Base-by-base conservation (phyloP, 2,113 vertebrate genomes). In the Pyxicephalus adspersus region DNA sequence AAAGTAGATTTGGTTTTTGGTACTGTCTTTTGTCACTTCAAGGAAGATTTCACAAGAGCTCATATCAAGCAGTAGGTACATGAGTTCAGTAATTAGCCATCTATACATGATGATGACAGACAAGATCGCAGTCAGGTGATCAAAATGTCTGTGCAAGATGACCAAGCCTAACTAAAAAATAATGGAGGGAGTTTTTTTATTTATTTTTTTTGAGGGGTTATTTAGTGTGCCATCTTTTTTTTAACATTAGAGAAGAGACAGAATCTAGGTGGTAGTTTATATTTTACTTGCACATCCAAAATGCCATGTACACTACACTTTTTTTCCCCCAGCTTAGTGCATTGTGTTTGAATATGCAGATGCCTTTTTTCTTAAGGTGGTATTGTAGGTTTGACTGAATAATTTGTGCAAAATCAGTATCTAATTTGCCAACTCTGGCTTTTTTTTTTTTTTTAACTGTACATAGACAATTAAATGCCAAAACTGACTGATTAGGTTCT, bases 231-330 rank as follows among this genome's bases (percentile, higher is more conserved):
- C 91, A 92, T 93, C 88, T 86, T 88, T 86, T 80, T 25, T 23
- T 38, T 72, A 54, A 4, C 6, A 4, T 34, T 25, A 26, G 64
- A 65, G 26, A n/a, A 45, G 51, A 65, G 22, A 60, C 50, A 38
- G 58, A 22, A 79, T 25, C 23, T 79, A 70, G 34, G 29, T 28
- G 20, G 64, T 64, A 57, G 73, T 55, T 72, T 22, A 64, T 74
- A 85, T 75, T 88, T 90, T 88, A 90, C 91, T 94, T 90, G 85
- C 88, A 90, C 87, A 95, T 94, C 93, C 93, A 94, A 95, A 95
- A 91, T 83, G 85, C 86, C 85, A 85, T 85, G 86, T 88, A 95
- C 93, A 93, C 93, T 94, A 91, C 92, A 89, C 83, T 86, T 25
- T n/a, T n/a, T 20, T 34, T 29, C 85, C 68, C 85, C 89, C 83